Evolutionary conservation across 2,797 vertebrate genomes (phyloP).

Genomic region (Apogon talboti): DNA sequence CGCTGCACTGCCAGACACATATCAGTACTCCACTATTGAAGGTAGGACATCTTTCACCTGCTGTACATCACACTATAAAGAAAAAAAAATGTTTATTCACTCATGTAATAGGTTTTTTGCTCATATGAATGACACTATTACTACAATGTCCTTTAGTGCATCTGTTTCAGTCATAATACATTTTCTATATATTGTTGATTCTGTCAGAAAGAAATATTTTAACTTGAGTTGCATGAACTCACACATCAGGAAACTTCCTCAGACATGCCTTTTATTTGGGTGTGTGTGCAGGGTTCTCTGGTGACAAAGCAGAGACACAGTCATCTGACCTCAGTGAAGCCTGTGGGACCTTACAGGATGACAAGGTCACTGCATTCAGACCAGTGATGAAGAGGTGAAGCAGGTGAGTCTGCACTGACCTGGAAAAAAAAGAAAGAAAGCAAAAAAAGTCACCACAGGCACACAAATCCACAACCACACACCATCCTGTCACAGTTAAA

Average conservation of each 20-base stretch:
- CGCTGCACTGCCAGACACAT: conserved; percentile 84
- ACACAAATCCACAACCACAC: conserved; percentile 15
- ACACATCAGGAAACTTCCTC: conserved; percentile 15
- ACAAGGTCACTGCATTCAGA: conserved; percentile 89
- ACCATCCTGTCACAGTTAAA: no score
- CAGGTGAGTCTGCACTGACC: conserved; percentile 77
- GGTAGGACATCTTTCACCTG: conserved; percentile 77
- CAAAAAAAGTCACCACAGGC: conserved; percentile 12
- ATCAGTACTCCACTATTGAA: conserved; percentile 88
- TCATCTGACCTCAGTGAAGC: conserved; percentile 81
- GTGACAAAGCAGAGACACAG: conserved; percentile 80
- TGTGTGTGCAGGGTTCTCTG: conserved; percentile 83
- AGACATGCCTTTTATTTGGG: conserved; percentile 44
- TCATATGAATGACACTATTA: no score
- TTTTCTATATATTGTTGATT: not conserved
- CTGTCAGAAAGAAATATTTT: not conserved
- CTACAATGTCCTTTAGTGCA: no score
- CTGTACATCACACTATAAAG: not conserved
- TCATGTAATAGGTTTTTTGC: not conserved
- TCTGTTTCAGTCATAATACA: not conserved
- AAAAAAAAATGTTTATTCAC: not conserved
- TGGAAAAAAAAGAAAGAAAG: conserved; percentile 44
- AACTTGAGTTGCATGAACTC: not conserved
- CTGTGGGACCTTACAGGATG: conserved; percentile 81
- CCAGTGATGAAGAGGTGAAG: conserved; percentile 92